A percentile compares a stretch with the other conserved stretches of the same genome.
Evolutionary conservation across 2,888 invertebrate genomes (phyloP).

Genomic region (Ephialtes manifestator): DNA sequence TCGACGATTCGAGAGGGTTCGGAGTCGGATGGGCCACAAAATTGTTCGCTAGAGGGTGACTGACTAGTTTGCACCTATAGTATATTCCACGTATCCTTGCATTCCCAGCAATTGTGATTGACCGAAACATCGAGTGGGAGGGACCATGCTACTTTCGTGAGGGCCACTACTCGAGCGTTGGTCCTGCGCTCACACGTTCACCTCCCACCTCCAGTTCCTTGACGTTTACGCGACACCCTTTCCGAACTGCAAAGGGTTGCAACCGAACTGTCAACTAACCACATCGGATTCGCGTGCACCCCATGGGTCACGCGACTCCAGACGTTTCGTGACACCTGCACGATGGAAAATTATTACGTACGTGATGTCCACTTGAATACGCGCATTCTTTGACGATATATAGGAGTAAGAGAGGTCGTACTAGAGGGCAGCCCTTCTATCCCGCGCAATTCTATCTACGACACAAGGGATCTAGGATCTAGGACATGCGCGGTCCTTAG

Average conservation of each 20-base stretch:
- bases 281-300: slow-evolving; percentile 29
- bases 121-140: slow-evolving; percentile 61
- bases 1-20: slow-evolving; percentile 37
- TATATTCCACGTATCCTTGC: slow-evolving; percentile 17
- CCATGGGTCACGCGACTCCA: slow-evolving; percentile 47
- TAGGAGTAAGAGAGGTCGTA: too few relatives aligned
- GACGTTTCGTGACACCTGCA: slow-evolving; percentile 47
- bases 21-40: slow-evolving; percentile 40
- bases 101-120: slow-evolving; percentile 35
- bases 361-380: neutral
- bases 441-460: too few relatives aligned
- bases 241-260: slow-evolving; percentile 37
- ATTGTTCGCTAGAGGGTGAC: slow-evolving; percentile 55
- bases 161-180: neutral
- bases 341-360: neutral
- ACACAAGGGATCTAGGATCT: too few relatives aligned
- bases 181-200: neutral
- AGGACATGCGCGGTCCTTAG: too few relatives aligned
- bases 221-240: slow-evolving; percentile 46
- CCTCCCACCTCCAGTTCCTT: slow-evolving; percentile 8
- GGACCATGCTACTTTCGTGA: slow-evolving; percentile 12
- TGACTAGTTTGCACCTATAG: slow-evolving; percentile 12
- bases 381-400: neutral
- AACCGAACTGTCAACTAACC: slow-evolving; percentile 29
- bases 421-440: too few relatives aligned